These are phyloP conservation scores for Conus ventricosus DNA, from an alignment of 1,140 invertebrate species.

Conservation along the genomic window DNA sequence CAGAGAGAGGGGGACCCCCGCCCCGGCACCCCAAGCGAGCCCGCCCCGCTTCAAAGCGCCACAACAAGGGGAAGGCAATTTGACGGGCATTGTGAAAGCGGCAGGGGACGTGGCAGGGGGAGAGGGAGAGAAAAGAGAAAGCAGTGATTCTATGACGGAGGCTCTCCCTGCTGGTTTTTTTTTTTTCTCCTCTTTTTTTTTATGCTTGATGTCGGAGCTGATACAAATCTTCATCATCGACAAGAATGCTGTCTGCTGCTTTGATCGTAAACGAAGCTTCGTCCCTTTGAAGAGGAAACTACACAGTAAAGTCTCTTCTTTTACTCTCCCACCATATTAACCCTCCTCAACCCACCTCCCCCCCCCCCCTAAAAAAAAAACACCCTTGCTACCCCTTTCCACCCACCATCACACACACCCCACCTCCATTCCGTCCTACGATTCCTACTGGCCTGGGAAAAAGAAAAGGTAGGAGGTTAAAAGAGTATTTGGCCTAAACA, in stretches of 20 bases:
- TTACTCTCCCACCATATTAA: too few species aligned
- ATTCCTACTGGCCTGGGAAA: too few species aligned
- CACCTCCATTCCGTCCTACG: too few species aligned
- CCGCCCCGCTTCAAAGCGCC: slow-evolving; percentile 17
- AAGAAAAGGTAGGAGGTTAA: too few species aligned
- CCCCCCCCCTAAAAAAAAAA: not conserved
- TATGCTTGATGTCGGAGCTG: slow-evolving; percentile 17
- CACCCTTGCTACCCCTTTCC: not conserved
- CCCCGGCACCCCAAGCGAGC: not conserved
- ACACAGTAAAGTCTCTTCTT: not conserved
- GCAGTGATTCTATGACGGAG: not conserved
- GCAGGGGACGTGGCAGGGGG: not conserved
- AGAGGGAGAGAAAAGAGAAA: not conserved
- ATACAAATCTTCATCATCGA: slow-evolving; percentile 31
- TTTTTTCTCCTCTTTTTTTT: not conserved
- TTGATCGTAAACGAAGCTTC: slow-evolving; percentile 5
- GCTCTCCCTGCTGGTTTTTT: not conserved
- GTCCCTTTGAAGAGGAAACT: slow-evolving; percentile 12
- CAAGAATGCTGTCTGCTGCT: slow-evolving; percentile 5
- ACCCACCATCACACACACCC: not conserved
- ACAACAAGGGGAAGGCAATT: slow-evolving; percentile 22
- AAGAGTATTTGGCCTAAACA: too few species aligned
- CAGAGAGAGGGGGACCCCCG: too few species aligned
- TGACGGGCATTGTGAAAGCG: slow-evolving; percentile 2
- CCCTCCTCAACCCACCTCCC: not conserved